Evolutionary conservation across 2,888 invertebrate species (phyloP), one percentile per base, ranked within the genome.

Genomic region (Calameuta pallipes): DNA sequence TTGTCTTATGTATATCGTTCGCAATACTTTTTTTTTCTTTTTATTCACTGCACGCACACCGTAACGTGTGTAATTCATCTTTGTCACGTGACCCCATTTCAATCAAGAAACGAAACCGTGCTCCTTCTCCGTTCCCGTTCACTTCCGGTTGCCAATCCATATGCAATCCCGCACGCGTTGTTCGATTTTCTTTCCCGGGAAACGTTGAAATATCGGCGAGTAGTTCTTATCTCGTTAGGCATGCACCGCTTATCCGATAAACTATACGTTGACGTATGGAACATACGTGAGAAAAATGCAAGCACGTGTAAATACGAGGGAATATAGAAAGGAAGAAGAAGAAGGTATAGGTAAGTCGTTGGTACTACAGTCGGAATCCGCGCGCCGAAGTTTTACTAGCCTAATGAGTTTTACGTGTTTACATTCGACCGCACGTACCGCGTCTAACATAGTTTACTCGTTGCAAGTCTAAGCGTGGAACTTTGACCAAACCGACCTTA

Each of bases 281-380:
- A 23, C 41, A 71, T 73, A 69, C 79, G 74, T 78, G 79, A 79
- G 73, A 74, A 78, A 80, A 82, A 81, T 84, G 80, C 80, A 68
- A 74, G 76, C 70, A 34, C 69, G 75, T 69, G 74, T 78, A 69
- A 71, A 71, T 71, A 33, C 71, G 4, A 33, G 71, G 71, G 71
- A 33, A 31, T 23, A 12, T 71, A 71, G 71, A 3, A 15, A 71
- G 71, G 6, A 2, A 33, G 33, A 33, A 33, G 33, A 71, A 11
- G 36, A 36, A 71, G 1, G 31, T 31, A 71, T 30, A 71, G 9
- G 56, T 71, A 71, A 23, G 56, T 56, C 56, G 56, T 23, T 56
- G 56, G 0, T 56, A 23, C 9, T 2, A 41, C 41, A 41, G 15
- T 41, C 15, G 56, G 56, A 56, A 56, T 56, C 56, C 56, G 56